Conservation (phyloP, 2,888 invertebrate species). For the Zonitis immaculata region DNA sequence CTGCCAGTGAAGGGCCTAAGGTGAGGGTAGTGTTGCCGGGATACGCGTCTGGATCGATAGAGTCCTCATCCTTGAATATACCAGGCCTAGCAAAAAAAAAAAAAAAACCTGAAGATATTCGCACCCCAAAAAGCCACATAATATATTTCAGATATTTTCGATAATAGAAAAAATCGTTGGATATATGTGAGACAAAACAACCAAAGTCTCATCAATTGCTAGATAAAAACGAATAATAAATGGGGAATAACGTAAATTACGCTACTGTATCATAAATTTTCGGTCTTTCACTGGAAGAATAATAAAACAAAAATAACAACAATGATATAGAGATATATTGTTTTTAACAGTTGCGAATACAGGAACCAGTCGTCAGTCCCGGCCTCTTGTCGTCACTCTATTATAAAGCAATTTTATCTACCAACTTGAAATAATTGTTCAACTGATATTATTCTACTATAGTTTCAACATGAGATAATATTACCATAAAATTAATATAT, state of each 20-base stretch:
- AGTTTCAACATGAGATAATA: neutral
- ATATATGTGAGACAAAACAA: too few species aligned
- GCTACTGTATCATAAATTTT: neutral
- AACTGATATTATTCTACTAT: neutral
- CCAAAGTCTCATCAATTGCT: too few species aligned
- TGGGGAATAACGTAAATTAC: neutral
- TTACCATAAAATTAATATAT: neutral
- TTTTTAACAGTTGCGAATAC: neutral
- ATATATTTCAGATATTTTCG: too few species aligned
- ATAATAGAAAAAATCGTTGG: too few species aligned
- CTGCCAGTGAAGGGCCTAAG: slow-evolving; percentile 23
- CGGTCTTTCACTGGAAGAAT: too few species aligned
- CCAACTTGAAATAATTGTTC: neutral
- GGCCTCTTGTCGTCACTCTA: too few species aligned
- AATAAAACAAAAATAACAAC: too few species aligned
- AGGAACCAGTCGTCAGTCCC: neutral
- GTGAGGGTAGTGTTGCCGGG: slow-evolving; percentile 26
- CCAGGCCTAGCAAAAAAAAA: slow-evolving; percentile 25
- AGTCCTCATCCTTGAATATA: slow-evolving; percentile 25
- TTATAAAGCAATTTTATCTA: too few species aligned
- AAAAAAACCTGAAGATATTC: too few species aligned
- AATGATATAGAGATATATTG: too few species aligned
- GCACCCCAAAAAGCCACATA: too few species aligned
- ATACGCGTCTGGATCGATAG: slow-evolving; percentile 28
- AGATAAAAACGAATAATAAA: neutral